Evolutionary conservation across 2,797 vertebrate species (phyloP).

Genomic region (Microctenopoma lineatum): DNA sequence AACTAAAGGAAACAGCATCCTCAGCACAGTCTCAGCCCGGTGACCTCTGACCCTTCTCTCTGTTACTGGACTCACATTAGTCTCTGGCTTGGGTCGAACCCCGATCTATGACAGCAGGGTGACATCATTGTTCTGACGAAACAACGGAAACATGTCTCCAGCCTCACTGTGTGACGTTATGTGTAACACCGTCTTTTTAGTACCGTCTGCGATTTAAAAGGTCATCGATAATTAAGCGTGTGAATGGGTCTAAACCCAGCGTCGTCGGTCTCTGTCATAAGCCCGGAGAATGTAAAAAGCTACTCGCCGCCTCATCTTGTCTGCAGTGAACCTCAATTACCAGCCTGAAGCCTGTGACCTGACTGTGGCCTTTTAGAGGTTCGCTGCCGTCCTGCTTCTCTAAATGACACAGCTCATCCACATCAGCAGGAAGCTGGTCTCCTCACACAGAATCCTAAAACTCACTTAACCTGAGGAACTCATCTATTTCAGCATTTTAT

Average conservation of each 20-base stretch:
- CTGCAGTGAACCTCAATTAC: constrained; percentile 7
- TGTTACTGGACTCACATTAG: not conserved
- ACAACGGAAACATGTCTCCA: too few species aligned
- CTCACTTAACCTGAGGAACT: not conserved
- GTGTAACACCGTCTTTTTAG: not conserved
- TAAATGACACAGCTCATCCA: constrained; percentile 19
- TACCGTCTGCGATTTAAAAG: constrained; percentile 3
- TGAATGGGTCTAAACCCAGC: not conserved
- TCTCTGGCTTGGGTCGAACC: not conserved
- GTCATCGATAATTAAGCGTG: constrained; percentile 16
- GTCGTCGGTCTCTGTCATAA: constrained; percentile 17
- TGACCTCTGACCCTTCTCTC: constrained; percentile 6
- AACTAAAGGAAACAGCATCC: too few species aligned
- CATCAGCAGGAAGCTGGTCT: not conserved
- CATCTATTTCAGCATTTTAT: not conserved
- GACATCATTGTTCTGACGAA: too few species aligned
- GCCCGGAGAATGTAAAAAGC: constrained; percentile 4
- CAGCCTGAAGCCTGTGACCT: constrained; percentile 3
- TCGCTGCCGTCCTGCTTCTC: not conserved
- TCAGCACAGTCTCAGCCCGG: not conserved
- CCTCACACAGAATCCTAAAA: not conserved
- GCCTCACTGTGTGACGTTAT: not conserved
- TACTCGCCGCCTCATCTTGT: not conserved
- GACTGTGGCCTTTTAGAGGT: not conserved
- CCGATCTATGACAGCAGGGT: too few species aligned